These are phyloP conservation scores for Spea hammondii DNA, from an alignment of 2,797 vertebrate genomes.

Conservation along the genomic window DNA sequence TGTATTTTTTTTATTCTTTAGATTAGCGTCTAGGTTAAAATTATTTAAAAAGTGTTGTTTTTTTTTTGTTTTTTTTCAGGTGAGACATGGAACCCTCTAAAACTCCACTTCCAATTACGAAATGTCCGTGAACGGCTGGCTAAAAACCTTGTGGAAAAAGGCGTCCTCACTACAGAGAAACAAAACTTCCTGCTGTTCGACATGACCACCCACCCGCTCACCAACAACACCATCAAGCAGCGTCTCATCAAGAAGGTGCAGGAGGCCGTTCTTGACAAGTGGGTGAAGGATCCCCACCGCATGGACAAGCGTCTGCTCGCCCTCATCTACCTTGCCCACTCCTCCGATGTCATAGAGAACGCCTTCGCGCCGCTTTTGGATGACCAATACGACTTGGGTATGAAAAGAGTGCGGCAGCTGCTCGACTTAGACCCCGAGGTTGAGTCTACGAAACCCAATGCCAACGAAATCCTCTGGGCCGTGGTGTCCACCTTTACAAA, in stretches of 20 bases:
- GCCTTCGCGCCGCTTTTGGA: conserved; percentile 92
- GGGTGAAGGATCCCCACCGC: conserved; percentile 92
- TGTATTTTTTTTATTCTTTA: too few species aligned
- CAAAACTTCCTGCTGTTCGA: conserved; percentile 97
- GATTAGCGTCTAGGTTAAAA: too few species aligned
- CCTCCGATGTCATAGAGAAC: conserved; percentile 93
- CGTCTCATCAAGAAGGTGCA: conserved; percentile 95
- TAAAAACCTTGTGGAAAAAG: conserved; percentile 95
- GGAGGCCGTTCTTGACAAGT: conserved; percentile 90
- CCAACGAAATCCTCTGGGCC: conserved; percentile 90
- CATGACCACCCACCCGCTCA: conserved; percentile 95
- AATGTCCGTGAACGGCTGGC: conserved; percentile 91
- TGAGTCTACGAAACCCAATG: conserved; percentile 85
- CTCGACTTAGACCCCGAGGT: conserved; percentile 92
- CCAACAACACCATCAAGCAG: conserved; percentile 94
- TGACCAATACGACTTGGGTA: conserved; percentile 93
- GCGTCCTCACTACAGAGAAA: conserved; percentile 93
- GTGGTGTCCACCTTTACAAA: conserved; percentile 95
- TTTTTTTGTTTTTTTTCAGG: conserved; percentile 64
- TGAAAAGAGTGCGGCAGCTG: conserved; percentile 90
- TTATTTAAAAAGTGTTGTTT: too few species aligned
- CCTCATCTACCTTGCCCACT: conserved; percentile 91
- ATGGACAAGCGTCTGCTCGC: conserved; percentile 94
- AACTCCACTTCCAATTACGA: conserved; percentile 93
- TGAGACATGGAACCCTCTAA: conserved; percentile 94